phyloP scores from a whole-genome alignment of 2,888 invertebrate genomes.

The Auanema freiburgensis region DNA sequence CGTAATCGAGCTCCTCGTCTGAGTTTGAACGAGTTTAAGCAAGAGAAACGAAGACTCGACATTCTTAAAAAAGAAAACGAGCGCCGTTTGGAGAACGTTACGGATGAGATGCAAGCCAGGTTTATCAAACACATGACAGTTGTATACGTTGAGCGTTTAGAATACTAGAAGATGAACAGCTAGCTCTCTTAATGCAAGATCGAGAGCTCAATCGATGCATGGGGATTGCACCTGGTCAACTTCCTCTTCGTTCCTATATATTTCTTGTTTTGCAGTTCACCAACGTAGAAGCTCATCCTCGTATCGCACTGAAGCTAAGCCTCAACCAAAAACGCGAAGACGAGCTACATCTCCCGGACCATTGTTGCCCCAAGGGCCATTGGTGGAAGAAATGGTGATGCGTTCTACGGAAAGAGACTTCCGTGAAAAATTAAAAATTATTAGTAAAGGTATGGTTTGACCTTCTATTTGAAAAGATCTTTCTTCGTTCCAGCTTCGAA shows the following conservation, averaged over 20 bases:
- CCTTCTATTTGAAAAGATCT: too few species aligned
- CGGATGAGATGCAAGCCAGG: slow-evolving; percentile 22
- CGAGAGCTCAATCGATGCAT: slow-evolving; percentile 79
- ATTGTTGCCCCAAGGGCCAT: slow-evolving; percentile 18
- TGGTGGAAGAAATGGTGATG: slow-evolving; percentile 16
- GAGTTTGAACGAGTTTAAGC: slow-evolving; percentile 11
- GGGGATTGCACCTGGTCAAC: background rate
- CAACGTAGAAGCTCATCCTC: too few species aligned
- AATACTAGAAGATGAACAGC: slow-evolving; percentile 80
- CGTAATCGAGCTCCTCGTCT: slow-evolving; percentile 4
- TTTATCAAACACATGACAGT: background rate
- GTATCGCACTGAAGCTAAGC: background rate
- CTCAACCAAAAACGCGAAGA: background rate
- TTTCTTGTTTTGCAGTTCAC: background rate
- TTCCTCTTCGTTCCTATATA: background rate
- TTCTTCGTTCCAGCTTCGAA: too few species aligned
- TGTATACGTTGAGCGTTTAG: slow-evolving; percentile 18
- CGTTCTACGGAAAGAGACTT: slow-evolving; percentile 1
- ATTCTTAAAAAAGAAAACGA: slow-evolving; percentile 21
- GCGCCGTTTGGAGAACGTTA: slow-evolving; percentile 17
- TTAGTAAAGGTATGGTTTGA: background rate
- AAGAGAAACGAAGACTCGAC: slow-evolving; percentile 8
- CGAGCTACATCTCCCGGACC: slow-evolving; percentile 1
- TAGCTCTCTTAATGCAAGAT: slow-evolving; percentile 84
- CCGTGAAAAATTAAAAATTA: slow-evolving; percentile 1